Evolutionary conservation across 2,797 vertebrate genomes (phyloP).

Genomic region (Enteromius mattozi): DNA sequence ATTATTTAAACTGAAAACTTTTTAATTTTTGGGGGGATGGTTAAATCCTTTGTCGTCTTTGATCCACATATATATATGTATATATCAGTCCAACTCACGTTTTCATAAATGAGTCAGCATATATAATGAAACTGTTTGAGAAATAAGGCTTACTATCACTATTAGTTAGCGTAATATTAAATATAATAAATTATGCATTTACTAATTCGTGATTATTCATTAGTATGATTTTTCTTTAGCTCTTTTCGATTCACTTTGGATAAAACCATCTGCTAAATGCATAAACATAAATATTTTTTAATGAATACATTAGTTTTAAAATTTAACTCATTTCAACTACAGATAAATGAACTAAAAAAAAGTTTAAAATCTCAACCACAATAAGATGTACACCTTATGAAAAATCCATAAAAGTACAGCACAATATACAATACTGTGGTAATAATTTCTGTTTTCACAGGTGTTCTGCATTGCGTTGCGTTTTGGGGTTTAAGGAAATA

Average conservation of each 20-base stretch:
- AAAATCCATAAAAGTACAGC: neutral
- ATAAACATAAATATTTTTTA: too few relatives aligned
- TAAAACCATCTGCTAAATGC: neutral
- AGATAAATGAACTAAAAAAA: neutral
- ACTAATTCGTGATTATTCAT: neutral
- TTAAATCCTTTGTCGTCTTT: too few relatives aligned
- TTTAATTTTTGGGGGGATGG: too few relatives aligned
- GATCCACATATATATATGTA: too few relatives aligned
- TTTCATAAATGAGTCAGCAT: neutral
- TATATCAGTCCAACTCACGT: neutral
- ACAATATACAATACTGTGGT: neutral
- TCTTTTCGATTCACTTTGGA: neutral
- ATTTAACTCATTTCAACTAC: neutral
- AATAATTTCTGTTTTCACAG: neutral
- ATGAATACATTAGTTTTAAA: neutral
- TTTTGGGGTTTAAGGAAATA: neutral
- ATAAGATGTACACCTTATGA: neutral
- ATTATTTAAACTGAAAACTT: too few relatives aligned
- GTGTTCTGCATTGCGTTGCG: neutral
- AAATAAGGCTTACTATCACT: neutral
- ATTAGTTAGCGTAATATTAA: neutral
- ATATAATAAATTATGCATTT: neutral
- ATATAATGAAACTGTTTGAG: neutral
- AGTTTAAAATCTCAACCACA: neutral
- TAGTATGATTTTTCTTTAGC: neutral